Evolutionary conservation across 2,888 invertebrate species (phyloP).

Genomic region (Stenichneumon culpator): DNA sequence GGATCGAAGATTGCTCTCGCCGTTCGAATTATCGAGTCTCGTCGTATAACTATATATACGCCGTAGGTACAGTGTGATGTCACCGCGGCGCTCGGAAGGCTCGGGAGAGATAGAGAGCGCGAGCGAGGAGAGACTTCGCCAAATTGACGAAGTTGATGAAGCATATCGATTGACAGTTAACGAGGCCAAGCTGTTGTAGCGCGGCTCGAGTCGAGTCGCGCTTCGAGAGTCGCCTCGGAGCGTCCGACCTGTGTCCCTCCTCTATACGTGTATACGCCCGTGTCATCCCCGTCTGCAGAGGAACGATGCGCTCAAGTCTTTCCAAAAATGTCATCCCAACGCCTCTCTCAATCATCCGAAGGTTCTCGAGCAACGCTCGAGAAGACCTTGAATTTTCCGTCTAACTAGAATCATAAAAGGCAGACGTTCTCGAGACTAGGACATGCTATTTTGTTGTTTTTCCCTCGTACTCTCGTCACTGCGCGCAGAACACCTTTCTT

Average conservation of each 20-base stretch:
- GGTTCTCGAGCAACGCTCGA: neutral
- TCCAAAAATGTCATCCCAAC: conserved; percentile 34
- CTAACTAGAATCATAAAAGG: neutral
- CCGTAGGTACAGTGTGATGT: neutral
- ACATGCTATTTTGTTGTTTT: neutral
- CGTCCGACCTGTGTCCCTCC: neutral
- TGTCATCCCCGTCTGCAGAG: conserved; percentile 22
- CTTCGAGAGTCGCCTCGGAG: conserved; percentile 42
- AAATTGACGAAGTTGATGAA: conserved; percentile 69
- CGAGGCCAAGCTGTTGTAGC: conserved; percentile 66
- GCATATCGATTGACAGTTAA: conserved; percentile 70
- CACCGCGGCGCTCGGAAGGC: conserved; percentile 18
- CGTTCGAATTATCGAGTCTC: conserved; percentile 60
- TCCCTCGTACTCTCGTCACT: neutral
- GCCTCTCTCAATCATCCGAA: neutral
- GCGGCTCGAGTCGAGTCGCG: conserved; percentile 45
- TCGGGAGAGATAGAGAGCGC: conserved; percentile 7
- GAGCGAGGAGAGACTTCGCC: conserved; percentile 49
- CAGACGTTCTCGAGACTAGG: neutral
- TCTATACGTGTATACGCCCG: conserved; percentile 11
- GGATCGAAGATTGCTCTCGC: conserved; percentile 65
- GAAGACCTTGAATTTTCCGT: neutral
- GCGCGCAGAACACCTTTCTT: too few species aligned
- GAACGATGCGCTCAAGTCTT: conserved; percentile 1
- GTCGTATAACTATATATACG: neutral